A percentile compares a stretch with the other conserved stretches of the same genome.
These are phyloP conservation scores for Lagorchestes hirsutus DNA, from an alignment of 2,797 vertebrate species.

Conservation along the genomic window DNA sequence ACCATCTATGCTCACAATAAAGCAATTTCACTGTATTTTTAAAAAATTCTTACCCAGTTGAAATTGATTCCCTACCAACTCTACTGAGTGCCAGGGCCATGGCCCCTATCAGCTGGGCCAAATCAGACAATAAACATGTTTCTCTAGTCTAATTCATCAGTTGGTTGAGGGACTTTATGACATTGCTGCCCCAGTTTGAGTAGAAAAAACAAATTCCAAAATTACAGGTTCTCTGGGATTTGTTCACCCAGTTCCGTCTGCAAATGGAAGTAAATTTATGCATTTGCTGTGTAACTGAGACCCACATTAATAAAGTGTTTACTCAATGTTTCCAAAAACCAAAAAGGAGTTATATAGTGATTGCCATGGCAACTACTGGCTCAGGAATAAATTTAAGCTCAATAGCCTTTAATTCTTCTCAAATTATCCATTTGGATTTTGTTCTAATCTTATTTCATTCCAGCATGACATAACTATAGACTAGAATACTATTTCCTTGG, in stretches of 20 bases:
- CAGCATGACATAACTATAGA: constrained; percentile 1
- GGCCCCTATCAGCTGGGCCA: constrained; percentile 52
- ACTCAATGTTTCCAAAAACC: constrained; percentile 75
- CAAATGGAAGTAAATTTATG: constrained; percentile 77
- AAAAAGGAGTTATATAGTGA: constrained; percentile 63
- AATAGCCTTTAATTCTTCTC: constrained; percentile 77
- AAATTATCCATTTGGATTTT: constrained; percentile 72
- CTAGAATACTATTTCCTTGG: constrained; percentile 50
- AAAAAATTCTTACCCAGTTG: constrained; percentile 47
- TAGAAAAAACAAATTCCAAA: constrained; percentile 77
- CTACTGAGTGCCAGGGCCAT: constrained; percentile 28
- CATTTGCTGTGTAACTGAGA: constrained; percentile 77
- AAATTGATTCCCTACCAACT: constrained; percentile 66
- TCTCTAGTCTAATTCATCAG: constrained; percentile 25
- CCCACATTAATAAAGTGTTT: constrained; percentile 74
- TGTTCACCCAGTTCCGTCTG: constrained; percentile 76
- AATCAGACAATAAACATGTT: constrained; percentile 69
- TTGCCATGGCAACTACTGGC: constrained; percentile 71
- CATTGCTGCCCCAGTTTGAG: constrained; percentile 66
- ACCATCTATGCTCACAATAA: not conserved
- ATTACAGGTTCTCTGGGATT: constrained; percentile 72
- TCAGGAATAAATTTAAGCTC: constrained; percentile 72
- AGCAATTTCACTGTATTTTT: constrained; percentile 14
- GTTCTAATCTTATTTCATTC: constrained; percentile 65
- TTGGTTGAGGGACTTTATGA: constrained; percentile 66